Conservation (phyloP, 2,888 invertebrate genomes). For the Taphrorychus bicolor region DNA sequence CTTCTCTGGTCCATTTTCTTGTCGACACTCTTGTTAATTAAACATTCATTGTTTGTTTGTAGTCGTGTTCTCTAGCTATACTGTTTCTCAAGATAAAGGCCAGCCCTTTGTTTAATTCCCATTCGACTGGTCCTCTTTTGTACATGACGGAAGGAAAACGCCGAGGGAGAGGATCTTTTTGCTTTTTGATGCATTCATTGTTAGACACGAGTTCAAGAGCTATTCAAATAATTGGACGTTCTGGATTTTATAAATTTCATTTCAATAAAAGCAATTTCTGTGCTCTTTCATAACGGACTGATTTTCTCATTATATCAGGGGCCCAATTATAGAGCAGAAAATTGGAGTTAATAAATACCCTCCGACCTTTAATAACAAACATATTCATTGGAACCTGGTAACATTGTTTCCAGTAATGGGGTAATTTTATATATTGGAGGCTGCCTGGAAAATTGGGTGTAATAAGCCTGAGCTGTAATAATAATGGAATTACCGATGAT, state of each 20-base stretch:
- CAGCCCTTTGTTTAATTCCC: slow-evolving; percentile 33
- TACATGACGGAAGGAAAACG: slow-evolving; percentile 29
- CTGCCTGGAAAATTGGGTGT: background rate
- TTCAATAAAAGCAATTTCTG: slow-evolving; percentile 17
- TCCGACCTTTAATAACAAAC: background rate
- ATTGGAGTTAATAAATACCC: too few relatives aligned
- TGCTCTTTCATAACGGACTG: too few relatives aligned
- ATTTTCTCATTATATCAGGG: too few relatives aligned
- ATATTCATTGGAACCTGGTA: background rate
- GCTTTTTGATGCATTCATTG: slow-evolving; percentile 31
- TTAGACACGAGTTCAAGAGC: slow-evolving; percentile 29
- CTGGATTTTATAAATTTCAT: slow-evolving; percentile 15
- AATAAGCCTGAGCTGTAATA: background rate
- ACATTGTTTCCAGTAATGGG: background rate
- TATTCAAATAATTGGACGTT: slow-evolving; percentile 27
- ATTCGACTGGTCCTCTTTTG: slow-evolving; percentile 28
- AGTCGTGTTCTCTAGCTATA: slow-evolving; percentile 21
- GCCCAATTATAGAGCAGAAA: too few relatives aligned
- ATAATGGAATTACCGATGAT: background rate
- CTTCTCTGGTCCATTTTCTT: slow-evolving; percentile 30
- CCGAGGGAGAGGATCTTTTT: slow-evolving; percentile 33
- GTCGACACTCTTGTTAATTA: slow-evolving; percentile 38
- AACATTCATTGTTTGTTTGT: slow-evolving; percentile 35
- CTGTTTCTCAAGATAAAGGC: slow-evolving; percentile 26
- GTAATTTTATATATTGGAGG: background rate